phyloP scores from a whole-genome alignment of 1,140 invertebrate genomes.

The Drosophila ananassae region DNA sequence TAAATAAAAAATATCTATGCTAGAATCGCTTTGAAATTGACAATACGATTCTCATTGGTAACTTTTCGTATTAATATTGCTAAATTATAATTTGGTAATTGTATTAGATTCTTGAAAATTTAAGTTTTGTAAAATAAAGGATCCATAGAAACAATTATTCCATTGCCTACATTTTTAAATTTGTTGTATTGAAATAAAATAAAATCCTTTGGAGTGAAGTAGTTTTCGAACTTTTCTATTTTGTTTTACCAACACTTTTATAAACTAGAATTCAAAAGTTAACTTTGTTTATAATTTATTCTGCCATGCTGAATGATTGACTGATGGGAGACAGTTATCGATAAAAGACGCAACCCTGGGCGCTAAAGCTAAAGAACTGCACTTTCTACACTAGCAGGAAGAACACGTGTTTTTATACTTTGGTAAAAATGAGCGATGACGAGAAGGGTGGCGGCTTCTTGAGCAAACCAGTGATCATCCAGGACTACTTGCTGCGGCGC shows the following conservation, averaged over 20 bases:
- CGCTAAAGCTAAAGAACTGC: neutral
- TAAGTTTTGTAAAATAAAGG: too few species aligned
- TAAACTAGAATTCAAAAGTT: neutral
- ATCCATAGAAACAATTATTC: too few species aligned
- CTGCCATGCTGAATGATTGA: neutral
- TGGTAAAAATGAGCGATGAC: neutral
- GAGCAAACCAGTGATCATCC: neutral
- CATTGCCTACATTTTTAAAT: slow-evolving; percentile 2
- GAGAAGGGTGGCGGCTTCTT: neutral
- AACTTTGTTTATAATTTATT: neutral
- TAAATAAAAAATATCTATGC: too few species aligned
- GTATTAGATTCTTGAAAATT: too few species aligned
- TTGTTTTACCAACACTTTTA: too few species aligned
- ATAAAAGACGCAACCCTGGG: neutral
- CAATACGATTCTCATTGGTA: too few species aligned
- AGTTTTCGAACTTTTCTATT: too few species aligned
- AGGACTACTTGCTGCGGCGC: neutral
- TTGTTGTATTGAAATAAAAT: too few species aligned
- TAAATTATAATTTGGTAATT: too few species aligned
- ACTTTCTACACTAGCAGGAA: neutral
- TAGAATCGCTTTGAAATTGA: too few species aligned
- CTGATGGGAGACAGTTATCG: neutral
- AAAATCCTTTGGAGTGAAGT: too few species aligned
- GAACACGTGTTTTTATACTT: neutral
- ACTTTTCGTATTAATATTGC: too few species aligned